Conservation (phyloP, 2,888 invertebrate species). For the Ariolimax columbianus region DNA sequence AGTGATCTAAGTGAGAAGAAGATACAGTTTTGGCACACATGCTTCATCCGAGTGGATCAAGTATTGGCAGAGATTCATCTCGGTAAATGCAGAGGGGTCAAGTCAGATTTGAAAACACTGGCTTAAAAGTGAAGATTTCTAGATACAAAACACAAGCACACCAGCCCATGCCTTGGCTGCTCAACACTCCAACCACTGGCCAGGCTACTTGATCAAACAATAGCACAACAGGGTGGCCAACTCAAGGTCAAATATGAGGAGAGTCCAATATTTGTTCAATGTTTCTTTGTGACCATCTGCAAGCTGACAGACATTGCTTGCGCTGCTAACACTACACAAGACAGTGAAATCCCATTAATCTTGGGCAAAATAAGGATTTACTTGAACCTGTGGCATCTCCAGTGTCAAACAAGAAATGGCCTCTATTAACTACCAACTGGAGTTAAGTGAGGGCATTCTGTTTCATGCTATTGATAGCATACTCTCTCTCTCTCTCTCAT, state of each 20-base stretch:
- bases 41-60: not conserved
- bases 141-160: not conserved
- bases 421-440: no score
- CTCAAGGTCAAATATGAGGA: slow-evolving; percentile 3
- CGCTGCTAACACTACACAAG: not conserved
- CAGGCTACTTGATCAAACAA: slow-evolving; percentile 5
- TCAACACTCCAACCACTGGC: slow-evolving; percentile 1
- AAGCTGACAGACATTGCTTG: not conserved
- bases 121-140: not conserved
- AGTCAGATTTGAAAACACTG: not conserved
- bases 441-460: no score
- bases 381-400: not conserved
- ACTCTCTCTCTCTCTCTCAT: no score
- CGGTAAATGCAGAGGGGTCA: not conserved
- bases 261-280: slow-evolving; percentile 14
- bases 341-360: slow-evolving; percentile 10
- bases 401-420: no score
- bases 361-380: not conserved
- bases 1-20: no score
- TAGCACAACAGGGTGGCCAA: not conserved
- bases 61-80: not conserved
- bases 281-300: not conserved
- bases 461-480: no score
- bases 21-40: no score
- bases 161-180: not conserved